Base-by-base conservation (phyloP, 2,113 vertebrate species). In the Myrmecophaga tridactyla region DNA sequence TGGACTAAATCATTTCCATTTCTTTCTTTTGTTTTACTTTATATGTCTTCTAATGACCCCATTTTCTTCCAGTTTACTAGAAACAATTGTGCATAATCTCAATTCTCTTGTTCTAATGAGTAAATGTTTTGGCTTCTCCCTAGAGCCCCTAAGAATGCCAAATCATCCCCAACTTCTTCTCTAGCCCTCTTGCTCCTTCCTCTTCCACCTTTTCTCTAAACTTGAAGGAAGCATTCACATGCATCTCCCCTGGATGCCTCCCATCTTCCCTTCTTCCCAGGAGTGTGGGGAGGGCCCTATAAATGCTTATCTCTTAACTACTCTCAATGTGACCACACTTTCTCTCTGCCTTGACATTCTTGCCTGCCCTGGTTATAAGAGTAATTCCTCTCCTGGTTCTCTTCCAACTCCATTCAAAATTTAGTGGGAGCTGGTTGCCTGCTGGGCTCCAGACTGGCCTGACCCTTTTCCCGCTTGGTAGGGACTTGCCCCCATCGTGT, bases 401-500 rank as follows among this genome's bases (percentile, higher is more conserved):
- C 51, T 73, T 90, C 83, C 89, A 96, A 18, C n/a, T 78, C 18
- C 67, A 67, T 91, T 76, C 27, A 84, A 31, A 96, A 67, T 78
- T 89, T 78, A 72, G 63, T 43, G 86, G 60, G 51, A 95, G 3
- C 63, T 92, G 51, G 31, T 94, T 83, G 93, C 83, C 89, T 96
- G 85, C 39, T 58, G 63, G 46, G 34, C 51, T n/a, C n/a, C n/a
- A n/a, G n/a, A n/a, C n/a, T n/a, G n/a, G n/a, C n/a, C n/a, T n/a
- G n/a, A n/a, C n/a, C 84, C 93, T 93, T 92, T 97, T 69, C 78
- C 34, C 58, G 6, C 95, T 67, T 95, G 97, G 96, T 91, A 85
- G 96, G 69, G 48, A 88, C 34, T 84, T n/a, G 29, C 17, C 36
- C 43, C 69, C 11, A 84, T 83, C 72, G 82, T 94, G 43, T 92